These are phyloP conservation scores for Gopherus flavomarginatus DNA, from an alignment of 2,113 vertebrate genomes.

Conservation along the genomic window DNA sequence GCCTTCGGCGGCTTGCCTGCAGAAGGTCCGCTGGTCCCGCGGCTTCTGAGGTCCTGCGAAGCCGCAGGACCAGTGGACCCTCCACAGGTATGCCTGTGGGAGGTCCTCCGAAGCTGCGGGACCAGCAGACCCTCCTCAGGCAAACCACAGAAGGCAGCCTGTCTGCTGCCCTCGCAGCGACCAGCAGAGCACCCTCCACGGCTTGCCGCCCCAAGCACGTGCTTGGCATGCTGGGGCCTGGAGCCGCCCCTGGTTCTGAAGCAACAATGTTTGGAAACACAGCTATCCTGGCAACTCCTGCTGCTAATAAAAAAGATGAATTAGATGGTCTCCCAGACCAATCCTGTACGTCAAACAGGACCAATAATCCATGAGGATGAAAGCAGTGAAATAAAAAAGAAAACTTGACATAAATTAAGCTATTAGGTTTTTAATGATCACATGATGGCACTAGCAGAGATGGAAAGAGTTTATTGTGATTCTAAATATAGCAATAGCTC, in stretches of 20 bases:
- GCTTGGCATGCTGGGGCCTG: too few species aligned
- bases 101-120: too few species aligned
- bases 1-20: too few species aligned
- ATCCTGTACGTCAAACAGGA: background rate
- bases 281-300: background rate
- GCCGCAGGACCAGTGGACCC: too few species aligned
- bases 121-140: too few species aligned
- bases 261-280: background rate
- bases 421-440: constrained; percentile 29
- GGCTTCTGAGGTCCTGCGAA: too few species aligned
- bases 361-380: constrained; percentile 39
- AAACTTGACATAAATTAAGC: constrained; percentile 37
- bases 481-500: constrained; percentile 39
- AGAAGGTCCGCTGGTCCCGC: too few species aligned
- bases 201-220: too few species aligned
- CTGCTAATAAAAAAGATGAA: background rate
- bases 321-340: background rate
- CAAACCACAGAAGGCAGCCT: too few species aligned
- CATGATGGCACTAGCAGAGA: background rate
- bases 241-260: background rate
- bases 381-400: constrained; percentile 39
- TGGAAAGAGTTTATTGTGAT: background rate
- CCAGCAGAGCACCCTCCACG: too few species aligned
- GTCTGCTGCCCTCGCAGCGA: too few species aligned
- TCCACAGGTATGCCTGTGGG: too few species aligned